phyloP scores from a whole-genome alignment of 1,140 invertebrate genomes.

The Tachypleus tridentatus region DNA sequence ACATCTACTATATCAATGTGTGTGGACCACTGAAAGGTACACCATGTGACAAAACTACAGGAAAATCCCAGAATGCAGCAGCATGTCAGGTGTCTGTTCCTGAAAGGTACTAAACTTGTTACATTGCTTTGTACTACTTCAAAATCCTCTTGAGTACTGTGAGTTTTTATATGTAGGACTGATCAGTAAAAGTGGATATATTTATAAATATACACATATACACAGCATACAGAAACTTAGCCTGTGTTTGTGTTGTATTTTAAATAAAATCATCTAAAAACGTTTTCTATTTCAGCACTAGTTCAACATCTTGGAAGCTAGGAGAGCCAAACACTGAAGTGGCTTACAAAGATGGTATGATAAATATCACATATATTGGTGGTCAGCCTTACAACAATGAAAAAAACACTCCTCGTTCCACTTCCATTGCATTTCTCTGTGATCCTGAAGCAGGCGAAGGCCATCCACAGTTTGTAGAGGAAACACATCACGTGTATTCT shows the following conservation, averaged over 20 bases:
- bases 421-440: conserved; percentile 33
- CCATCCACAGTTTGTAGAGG: conserved; percentile 28
- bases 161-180: neutral
- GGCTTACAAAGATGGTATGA: conserved; percentile 32
- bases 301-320: conserved; percentile 7
- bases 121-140: conserved; percentile 1
- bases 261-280: too few species aligned
- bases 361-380: conserved; percentile 31
- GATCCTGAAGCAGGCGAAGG: conserved; percentile 29
- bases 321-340: conserved; percentile 25
- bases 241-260: too few species aligned
- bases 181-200: neutral
- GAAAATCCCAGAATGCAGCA: conserved; percentile 20
- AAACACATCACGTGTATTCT: conserved; percentile 27
- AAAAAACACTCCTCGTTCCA: conserved; percentile 22
- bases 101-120: conserved; percentile 2
- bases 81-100: conserved; percentile 26
- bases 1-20: conserved; percentile 32
- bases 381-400: conserved; percentile 29
- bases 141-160: neutral
- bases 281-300: neutral
- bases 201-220: too few species aligned
- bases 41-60: conserved; percentile 19
- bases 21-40: conserved; percentile 28
- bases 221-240: too few species aligned